Percentiles rank a stretch among this genome's conserved stretches.
These are phyloP conservation scores for Therioaphis trifolii DNA, from an alignment of 2,888 invertebrate species.

Conservation along the genomic window DNA sequence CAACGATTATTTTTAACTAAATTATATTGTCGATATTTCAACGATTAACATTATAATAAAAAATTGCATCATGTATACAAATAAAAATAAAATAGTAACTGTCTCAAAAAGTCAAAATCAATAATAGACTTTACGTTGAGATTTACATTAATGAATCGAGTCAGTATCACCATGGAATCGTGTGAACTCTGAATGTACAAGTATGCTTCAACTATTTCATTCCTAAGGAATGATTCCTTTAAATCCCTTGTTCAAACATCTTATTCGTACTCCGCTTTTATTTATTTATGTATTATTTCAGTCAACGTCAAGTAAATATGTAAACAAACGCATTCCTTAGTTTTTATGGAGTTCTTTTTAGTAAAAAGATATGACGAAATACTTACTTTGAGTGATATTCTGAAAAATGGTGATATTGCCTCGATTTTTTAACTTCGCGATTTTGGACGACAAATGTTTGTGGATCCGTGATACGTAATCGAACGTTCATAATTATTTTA, in stretches of 20 bases:
- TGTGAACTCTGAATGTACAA: constrained; percentile 29
- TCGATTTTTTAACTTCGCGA: too few species aligned
- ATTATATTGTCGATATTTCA: too few species aligned
- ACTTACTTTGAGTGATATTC: too few species aligned
- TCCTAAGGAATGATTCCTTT: constrained; percentile 33
- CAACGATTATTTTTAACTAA: too few species aligned
- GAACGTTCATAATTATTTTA: too few species aligned
- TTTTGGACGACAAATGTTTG: too few species aligned
- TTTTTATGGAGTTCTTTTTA: constrained; percentile 37
- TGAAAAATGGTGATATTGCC: too few species aligned
- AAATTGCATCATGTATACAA: too few species aligned
- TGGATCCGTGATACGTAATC: too few species aligned
- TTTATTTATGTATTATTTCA: constrained; percentile 60
- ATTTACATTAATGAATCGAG: background rate
- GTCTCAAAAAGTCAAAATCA: too few species aligned
- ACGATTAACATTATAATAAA: too few species aligned
- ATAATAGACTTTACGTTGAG: background rate
- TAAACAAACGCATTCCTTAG: constrained; percentile 41
- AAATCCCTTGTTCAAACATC: constrained; percentile 59
- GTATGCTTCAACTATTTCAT: constrained; percentile 40
- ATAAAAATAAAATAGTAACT: too few species aligned
- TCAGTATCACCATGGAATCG: constrained; percentile 16
- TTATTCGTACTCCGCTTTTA: constrained; percentile 46
- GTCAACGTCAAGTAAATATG: constrained; percentile 52
- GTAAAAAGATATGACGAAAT: constrained; percentile 18